phyloP scores from a whole-genome alignment of 2,888 invertebrate genomes.

The Geophilus truncorum region DNA sequence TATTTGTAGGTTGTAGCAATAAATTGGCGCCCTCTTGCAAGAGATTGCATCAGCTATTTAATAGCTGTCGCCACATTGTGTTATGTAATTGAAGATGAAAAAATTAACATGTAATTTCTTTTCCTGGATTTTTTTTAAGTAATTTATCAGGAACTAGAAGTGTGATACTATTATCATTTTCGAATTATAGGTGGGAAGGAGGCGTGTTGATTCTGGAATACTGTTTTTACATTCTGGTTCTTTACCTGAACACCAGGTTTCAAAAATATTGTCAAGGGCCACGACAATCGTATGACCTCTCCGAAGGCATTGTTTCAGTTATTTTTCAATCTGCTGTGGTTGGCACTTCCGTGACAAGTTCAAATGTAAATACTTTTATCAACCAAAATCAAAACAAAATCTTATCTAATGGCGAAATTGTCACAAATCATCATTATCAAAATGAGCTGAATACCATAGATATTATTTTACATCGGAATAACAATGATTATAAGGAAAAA shows the following conservation, averaged over 20 bases:
- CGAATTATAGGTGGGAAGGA: conserved; percentile 16
- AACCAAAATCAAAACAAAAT: too few species aligned
- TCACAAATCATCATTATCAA: background rate
- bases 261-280: background rate
- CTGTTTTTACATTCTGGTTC: background rate
- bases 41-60: conserved; percentile 28
- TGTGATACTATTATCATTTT: too few species aligned
- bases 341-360: background rate
- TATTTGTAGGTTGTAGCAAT: conserved; percentile 18
- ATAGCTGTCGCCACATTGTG: background rate
- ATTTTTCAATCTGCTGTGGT: background rate
- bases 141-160: too few species aligned
- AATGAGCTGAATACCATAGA: background rate
- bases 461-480: background rate
- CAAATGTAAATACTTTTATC: background rate
- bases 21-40: conserved; percentile 31
- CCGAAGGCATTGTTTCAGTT: background rate
- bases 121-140: too few species aligned
- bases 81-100: conserved; percentile 16
- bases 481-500: background rate
- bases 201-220: background rate
- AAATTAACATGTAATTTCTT: conserved; percentile 20
- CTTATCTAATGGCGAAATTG: background rate
- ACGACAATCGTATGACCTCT: conserved; percentile 8
- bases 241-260: background rate